These are phyloP conservation scores for Nomada flava DNA, from an alignment of 2,888 invertebrate species.

Conservation along the genomic window DNA sequence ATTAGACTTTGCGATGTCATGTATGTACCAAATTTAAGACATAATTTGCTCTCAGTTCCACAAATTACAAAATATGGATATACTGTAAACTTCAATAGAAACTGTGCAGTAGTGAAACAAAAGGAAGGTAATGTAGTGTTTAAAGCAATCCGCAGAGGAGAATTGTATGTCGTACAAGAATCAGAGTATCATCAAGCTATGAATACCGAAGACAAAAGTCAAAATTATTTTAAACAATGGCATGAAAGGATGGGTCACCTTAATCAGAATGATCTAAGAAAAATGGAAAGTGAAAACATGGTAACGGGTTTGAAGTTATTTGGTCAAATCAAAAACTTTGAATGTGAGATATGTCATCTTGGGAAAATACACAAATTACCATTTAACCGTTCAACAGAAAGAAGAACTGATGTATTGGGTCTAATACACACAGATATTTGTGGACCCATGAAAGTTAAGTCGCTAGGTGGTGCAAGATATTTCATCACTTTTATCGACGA, in stretches of 20 bases:
- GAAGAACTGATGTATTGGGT: neutral
- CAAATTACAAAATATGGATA: conserved; percentile 5
- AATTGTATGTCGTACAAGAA: neutral
- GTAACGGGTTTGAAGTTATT: conserved; percentile 5
- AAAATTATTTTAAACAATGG: conserved; percentile 10
- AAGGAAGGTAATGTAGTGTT: conserved; percentile 7
- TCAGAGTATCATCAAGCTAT: neutral
- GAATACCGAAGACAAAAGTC: conserved; percentile 11
- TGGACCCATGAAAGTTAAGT: conserved; percentile 8
- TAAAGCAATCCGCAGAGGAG: neutral
- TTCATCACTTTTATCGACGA: conserved; percentile 24
- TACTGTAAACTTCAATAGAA: conserved; percentile 12
- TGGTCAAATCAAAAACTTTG: neutral
- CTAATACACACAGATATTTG: conserved; percentile 24
- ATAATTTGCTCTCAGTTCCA: conserved; percentile 9
- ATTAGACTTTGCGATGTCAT: neutral
- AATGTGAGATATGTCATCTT: conserved; percentile 9
- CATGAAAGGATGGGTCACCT: conserved; percentile 11
- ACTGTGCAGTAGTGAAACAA: conserved; percentile 9
- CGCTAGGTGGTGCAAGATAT: conserved; percentile 25
- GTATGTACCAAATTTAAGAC: conserved; percentile 18
- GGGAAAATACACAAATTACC: conserved; percentile 17
- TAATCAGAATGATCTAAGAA: conserved; percentile 4
- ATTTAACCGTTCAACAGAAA: conserved; percentile 4
- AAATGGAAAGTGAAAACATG: conserved; percentile 19